Conservation (phyloP, 2,113 vertebrate species). For the Peromyscus maniculatus region DNA sequence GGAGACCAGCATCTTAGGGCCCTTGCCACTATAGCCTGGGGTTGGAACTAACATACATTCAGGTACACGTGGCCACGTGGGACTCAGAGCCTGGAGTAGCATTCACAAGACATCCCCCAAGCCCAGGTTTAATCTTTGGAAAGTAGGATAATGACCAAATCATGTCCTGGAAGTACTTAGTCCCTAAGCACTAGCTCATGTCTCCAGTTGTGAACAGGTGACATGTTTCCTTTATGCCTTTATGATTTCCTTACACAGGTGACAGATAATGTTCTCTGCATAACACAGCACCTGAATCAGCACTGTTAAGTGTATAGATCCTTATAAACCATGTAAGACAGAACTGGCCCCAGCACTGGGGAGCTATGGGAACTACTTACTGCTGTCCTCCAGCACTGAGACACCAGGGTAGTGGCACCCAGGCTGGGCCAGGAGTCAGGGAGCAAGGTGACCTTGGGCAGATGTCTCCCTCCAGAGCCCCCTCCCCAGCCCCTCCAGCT, state of each 20-base stretch:
- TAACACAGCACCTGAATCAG: accelerated
- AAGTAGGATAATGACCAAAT: accelerated
- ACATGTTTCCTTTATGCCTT: accelerated
- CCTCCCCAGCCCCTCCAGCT: accelerated
- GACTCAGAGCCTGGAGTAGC: accelerated
- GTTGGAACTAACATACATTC: not conserved
- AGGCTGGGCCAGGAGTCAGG: accelerated
- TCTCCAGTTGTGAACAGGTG: accelerated
- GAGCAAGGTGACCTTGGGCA: not conserved
- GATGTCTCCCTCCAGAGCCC: no score
- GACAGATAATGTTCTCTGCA: accelerated
- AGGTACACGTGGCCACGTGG: not conserved
- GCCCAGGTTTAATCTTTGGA: accelerated
- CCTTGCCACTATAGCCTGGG: accelerated
- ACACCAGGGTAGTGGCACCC: accelerated
- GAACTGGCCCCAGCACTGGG: accelerated
- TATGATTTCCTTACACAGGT: not conserved
- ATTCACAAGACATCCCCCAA: accelerated
- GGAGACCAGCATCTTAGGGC: accelerated
- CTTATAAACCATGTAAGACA: accelerated
- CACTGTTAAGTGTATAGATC: accelerated
- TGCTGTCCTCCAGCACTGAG: not conserved
- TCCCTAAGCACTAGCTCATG: accelerated
- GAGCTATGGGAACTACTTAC: accelerated
- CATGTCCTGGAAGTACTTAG: accelerated